Evolutionary conservation across 2,888 invertebrate genomes (phyloP).

Genomic region (Sisyra nigra): DNA sequence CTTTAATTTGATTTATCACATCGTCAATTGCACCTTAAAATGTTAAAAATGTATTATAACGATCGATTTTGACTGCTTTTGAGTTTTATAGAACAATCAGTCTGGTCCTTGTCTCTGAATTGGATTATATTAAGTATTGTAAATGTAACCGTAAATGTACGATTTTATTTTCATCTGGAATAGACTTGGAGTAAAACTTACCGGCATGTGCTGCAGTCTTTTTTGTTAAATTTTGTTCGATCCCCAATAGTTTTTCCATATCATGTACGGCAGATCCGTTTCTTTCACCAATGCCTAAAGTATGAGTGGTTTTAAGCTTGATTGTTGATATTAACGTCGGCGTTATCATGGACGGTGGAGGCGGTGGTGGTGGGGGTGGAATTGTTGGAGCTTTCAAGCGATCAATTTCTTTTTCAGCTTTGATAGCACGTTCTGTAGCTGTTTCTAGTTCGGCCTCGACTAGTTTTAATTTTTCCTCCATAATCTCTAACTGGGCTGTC

Average conservation of each 20-base stretch:
- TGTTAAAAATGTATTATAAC: too few species aligned
- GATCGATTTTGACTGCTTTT: too few species aligned
- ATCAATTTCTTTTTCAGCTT: constrained; percentile 28
- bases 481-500: constrained; percentile 46
- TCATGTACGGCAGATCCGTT: constrained; percentile 25
- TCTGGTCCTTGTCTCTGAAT: too few species aligned
- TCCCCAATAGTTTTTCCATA: constrained; percentile 42
- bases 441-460: constrained; percentile 51
- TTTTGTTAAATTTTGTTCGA: constrained; percentile 34
- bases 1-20: constrained; percentile 61
- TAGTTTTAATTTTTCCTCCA: constrained; percentile 51
- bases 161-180: too few species aligned
- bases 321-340: constrained; percentile 18
- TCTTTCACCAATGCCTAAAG: constrained; percentile 15
- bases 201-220: constrained; percentile 29
- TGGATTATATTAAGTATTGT: too few species aligned
- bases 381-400: constrained; percentile 31
- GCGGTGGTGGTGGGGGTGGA: constrained; percentile 24
- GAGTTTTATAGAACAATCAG: too few species aligned
- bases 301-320: constrained; percentile 13
- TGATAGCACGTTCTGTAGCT: constrained; percentile 42
- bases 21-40: constrained; percentile 49
- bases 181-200: too few species aligned
- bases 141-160: too few species aligned
- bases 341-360: constrained; percentile 15